Conservation (phyloP, 2,113 vertebrate genomes). For the Mugil cephalus region DNA sequence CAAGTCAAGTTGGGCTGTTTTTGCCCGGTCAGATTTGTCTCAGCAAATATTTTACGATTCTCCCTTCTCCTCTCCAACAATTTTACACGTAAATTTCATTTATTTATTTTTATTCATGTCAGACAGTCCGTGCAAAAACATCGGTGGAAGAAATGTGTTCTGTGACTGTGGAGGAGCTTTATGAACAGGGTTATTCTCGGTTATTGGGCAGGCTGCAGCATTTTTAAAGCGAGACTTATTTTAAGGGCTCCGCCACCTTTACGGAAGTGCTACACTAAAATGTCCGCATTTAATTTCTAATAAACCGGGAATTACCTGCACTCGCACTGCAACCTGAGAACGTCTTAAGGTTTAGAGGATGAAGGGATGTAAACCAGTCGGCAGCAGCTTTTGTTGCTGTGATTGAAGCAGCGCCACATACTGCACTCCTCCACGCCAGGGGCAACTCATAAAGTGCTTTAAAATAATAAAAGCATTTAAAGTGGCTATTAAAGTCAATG, state of each 20-base stretch:
- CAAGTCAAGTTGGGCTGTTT: too few species aligned
- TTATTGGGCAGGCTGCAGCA: too few species aligned
- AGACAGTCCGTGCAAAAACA: too few species aligned
- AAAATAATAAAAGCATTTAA: conserved; percentile 73
- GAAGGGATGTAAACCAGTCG: background rate
- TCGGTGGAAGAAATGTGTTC: too few species aligned
- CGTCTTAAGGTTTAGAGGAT: background rate
- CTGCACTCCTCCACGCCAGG: conserved; percentile 31
- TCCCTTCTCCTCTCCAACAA: too few species aligned
- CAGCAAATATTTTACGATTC: too few species aligned
- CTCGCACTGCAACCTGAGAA: conserved; percentile 12
- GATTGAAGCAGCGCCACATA: conserved; percentile 37
- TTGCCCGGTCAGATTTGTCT: too few species aligned
- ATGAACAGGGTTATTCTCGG: too few species aligned
- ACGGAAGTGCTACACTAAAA: background rate
- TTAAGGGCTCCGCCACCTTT: background rate
- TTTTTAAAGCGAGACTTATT: background rate
- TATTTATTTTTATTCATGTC: too few species aligned
- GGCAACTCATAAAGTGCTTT: conserved; percentile 63
- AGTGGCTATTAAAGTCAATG: conserved; percentile 73
- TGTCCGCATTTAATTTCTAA: conserved; percentile 22
- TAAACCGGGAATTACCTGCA: conserved; percentile 14
- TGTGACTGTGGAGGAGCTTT: too few species aligned
- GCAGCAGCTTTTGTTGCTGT: conserved; percentile 33
- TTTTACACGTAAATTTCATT: too few species aligned